phyloP scores from a whole-genome alignment of 2,113 vertebrate species.

The Podarcis cretensis region DNA sequence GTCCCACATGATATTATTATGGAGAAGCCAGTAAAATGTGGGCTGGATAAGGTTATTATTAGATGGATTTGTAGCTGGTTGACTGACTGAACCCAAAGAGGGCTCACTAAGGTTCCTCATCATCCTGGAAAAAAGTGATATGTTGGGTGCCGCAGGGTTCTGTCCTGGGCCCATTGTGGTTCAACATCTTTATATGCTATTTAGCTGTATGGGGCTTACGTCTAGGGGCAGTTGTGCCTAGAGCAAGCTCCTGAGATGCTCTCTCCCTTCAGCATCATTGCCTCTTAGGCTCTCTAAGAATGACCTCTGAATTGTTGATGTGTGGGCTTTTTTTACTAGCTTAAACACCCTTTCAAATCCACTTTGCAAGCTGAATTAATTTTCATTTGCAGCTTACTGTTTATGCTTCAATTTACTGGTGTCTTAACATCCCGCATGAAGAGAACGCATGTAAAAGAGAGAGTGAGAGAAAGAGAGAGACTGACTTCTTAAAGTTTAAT shows the following conservation, averaged over 20 bases:
- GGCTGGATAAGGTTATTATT: too few relatives aligned
- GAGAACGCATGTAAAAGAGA: background rate
- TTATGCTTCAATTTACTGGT: slow-evolving; percentile 7
- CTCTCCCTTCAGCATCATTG: background rate
- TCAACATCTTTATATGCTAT: too few relatives aligned
- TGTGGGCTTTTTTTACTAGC: background rate
- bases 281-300: slow-evolving; percentile 13
- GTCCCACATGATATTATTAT: too few relatives aligned
- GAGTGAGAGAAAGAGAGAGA: background rate
- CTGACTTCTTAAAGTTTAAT: slow-evolving; percentile 37
- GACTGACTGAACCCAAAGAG: too few relatives aligned
- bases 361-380: slow-evolving; percentile 56
- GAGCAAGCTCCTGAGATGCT: background rate
- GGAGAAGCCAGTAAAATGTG: too few relatives aligned
- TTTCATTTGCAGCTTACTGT: slow-evolving; percentile 40
- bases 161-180: too few relatives aligned
- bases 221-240: background rate
- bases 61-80: too few relatives aligned
- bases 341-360: slow-evolving; percentile 45
- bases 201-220: too few relatives aligned
- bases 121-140: too few relatives aligned
- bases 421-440: slow-evolving; percentile 19
- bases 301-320: slow-evolving; percentile 54
- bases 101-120: too few relatives aligned
- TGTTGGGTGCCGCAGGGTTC: too few relatives aligned